Evolutionary conservation across 2,113 vertebrate species (phyloP).

Genomic region (Ailuropoda melanoleuca): DNA sequence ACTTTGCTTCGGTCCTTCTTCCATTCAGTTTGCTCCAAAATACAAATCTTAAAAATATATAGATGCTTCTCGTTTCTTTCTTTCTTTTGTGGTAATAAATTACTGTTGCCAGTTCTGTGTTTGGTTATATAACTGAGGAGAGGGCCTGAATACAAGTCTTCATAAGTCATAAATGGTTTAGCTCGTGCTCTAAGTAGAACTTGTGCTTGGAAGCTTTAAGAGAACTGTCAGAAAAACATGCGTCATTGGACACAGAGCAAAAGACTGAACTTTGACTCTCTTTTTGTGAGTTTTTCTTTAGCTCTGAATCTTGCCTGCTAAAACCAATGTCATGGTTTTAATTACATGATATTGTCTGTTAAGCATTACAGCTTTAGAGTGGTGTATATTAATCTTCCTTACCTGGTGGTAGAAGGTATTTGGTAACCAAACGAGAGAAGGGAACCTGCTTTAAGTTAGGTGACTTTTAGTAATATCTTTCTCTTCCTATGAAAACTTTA

Average conservation of each 20-base stretch:
- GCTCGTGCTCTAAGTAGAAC: not conserved
- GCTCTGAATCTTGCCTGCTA: constrained; percentile 35
- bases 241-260: not conserved
- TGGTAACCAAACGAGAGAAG: not conserved
- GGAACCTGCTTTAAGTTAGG: not conserved
- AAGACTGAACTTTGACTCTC: not conserved
- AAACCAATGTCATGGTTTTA: not conserved
- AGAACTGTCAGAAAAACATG: not conserved
- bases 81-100: not conserved
- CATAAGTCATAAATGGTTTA: not conserved
- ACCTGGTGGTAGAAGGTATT: not conserved
- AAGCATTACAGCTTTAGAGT: not conserved
- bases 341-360: not conserved
- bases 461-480: not conserved
- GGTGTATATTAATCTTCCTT: not conserved
- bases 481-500: not conserved
- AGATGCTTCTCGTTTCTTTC: not conserved
- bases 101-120: not conserved
- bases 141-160: not conserved
- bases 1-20: not conserved
- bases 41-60: not conserved
- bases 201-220: not conserved
- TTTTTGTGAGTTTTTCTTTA: constrained; percentile 19
- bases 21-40: not conserved
- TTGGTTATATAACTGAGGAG: not conserved